These are phyloP conservation scores for Marronus borbonicus DNA, from an alignment of 2,888 invertebrate species.

Conservation along the genomic window DNA sequence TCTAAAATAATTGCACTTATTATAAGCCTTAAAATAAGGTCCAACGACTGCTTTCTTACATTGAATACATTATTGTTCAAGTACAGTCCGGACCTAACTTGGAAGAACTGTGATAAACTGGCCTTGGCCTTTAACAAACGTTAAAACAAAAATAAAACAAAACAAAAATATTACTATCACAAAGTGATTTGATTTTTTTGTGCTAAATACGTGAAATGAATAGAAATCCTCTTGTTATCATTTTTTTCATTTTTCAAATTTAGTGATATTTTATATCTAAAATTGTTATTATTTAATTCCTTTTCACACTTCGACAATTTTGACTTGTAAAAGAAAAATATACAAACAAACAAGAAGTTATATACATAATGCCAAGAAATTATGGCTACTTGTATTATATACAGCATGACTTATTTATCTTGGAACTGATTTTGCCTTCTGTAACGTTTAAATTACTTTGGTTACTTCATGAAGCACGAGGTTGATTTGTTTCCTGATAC, in stretches of 20 bases:
- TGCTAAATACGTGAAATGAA: conserved; percentile 15
- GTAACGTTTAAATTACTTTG: no score
- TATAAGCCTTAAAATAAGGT: conserved; percentile 61
- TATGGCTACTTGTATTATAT: conserved; percentile 43
- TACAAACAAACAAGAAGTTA: conserved; percentile 48
- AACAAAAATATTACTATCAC: conserved; percentile 57
- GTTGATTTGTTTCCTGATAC: no score
- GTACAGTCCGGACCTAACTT: conserved; percentile 58
- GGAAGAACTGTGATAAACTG: conserved; percentile 71
- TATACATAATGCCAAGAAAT: conserved; percentile 47
- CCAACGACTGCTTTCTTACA: conserved; percentile 49
- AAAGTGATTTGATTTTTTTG: conserved; percentile 51
- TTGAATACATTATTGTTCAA: conserved; percentile 36
- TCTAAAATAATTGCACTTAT: conserved; percentile 71
- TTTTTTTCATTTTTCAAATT: conserved; percentile 30
- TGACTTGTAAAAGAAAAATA: conserved; percentile 43
- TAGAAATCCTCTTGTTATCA: conserved; percentile 23
- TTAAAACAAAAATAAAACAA: conserved; percentile 64
- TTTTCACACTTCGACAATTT: conserved; percentile 27
- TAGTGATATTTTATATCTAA: conserved; percentile 51
- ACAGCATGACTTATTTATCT: conserved; percentile 25
- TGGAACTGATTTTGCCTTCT: no score
- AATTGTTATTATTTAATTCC: conserved; percentile 41
- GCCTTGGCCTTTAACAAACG: conserved; percentile 68
- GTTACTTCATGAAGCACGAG: no score